Base-by-base conservation (phyloP, 2,888 invertebrate genomes). In the Nineta flava region DNA sequence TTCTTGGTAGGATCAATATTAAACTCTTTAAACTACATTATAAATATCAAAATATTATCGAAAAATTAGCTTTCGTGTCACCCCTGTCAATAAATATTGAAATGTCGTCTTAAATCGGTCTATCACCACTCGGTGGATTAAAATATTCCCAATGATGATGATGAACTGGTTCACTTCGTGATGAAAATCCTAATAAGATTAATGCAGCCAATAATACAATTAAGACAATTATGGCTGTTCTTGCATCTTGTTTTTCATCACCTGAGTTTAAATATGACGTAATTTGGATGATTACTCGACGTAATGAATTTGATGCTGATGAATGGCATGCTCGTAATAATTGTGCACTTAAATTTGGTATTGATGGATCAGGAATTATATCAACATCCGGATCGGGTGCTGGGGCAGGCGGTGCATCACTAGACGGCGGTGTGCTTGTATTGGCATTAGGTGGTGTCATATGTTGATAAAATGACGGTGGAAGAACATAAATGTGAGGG, bases 71-170 rank as follows among this genome's bases (percentile, higher is more conserved):
- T 26, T 26, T 26, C 26, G 26, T 26, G 26, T 26, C 6, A 26
- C 26, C 26, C 26, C 26, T 19, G 19, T 5, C n/a, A n/a, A n/a
- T n/a, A n/a, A n/a, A n/a, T n/a, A n/a, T n/a, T n/a, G n/a, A 19
- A 19, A 19, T 19, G 5, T 19, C 19, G 19, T 19, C 19, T 26
- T 26, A 44, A 21, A 26, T 19, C 4, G 44, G 21, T 21, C 44
- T 16, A 44, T 44, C 48, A 31, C 46, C 75, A 53, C 78, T 79
- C 9, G 87, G 87, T 10, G 87, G 87, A 69, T 87, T 87, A 59
- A 87, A 85, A 65, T 82, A 88, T 64, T 88, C 88, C 88, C 88
- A 88, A 58, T 87, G 87, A 63, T 87, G 84, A 58, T 83, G 79
- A 62, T 88, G 86, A 55, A 85, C 76, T 47, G 81, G 79, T 50